Evolutionary conservation across 2,113 vertebrate genomes (phyloP), one percentile per base, ranked within the genome.

Genomic region (Cyphomyrus discorhynchus): DNA sequence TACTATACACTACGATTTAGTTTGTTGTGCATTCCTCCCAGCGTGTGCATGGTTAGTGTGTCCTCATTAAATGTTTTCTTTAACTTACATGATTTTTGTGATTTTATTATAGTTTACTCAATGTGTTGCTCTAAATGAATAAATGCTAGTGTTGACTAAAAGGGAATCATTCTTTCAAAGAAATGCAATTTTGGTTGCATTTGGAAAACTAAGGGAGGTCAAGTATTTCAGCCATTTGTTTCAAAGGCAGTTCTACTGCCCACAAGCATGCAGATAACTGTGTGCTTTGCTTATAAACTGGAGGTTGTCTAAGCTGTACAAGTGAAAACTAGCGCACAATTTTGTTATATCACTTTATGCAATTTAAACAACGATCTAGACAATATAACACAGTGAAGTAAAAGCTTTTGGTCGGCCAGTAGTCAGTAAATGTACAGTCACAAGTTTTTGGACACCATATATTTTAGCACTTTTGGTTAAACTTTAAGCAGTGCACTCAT

Each of bases 31-130:
- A 74, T 87, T 39, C 91, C 89, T 89, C 87, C 49, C 35, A 53
- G 5, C n/a, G 50, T 90, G 88, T 94, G 93, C 92, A 93, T 92
- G 88, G 85, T 93, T 66, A 90, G 89, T 92, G 74, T 91, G 88
- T 10, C 62, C 77, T 94, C 91, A 95, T 95, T 95, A 95, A 91
- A 94, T 83, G 86, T 92, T 89, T 95, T 95, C 94, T 94, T 95
- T 91, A 88, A 91, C 89, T 8, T 91, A 13, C 21, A 82, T 56
- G 39, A 89, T 47, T 89, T 49, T 31, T 86, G 10, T 27, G 52
- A 47, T 90, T 7, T 35, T 21, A 90, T 88, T 74, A 66, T 11
- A n/a, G 85, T 86, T 53, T 86, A 7, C 27, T 80, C 74, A 80
- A 42, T 80, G 74, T 52, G 27, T 86, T 52, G 11, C 46, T 52